Conservation (phyloP, 2,797 vertebrate genomes). For the Muraenolepis orangiensis region DNA sequence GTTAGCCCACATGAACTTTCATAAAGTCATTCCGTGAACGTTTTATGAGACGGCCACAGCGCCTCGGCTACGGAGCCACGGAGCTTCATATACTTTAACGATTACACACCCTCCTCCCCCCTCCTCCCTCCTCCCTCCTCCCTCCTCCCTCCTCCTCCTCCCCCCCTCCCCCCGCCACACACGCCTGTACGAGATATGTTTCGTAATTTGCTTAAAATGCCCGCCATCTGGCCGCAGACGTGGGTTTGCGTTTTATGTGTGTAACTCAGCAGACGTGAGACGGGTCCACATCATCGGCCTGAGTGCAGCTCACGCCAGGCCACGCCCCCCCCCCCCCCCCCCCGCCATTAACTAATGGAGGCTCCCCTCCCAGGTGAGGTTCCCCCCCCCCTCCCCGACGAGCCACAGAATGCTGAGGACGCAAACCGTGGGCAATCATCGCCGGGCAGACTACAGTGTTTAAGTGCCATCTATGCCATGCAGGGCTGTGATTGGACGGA, state of each 20-base stretch:
- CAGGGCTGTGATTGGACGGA: conserved; percentile 10
- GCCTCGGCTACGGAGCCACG: conserved; percentile 41
- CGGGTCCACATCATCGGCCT: conserved; percentile 12
- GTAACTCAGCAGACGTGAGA: conserved; percentile 61
- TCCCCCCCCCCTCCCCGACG: conserved; percentile 30
- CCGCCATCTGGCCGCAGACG: conserved; percentile 59
- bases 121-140: no score
- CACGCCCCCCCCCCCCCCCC: conserved; percentile 63
- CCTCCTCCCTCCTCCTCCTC: conserved; percentile 2
- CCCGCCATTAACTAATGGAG: conserved; percentile 76
- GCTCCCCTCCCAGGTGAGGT: conserved; percentile 65
- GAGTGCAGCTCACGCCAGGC: conserved; percentile 28
- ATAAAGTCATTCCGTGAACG: conserved; percentile 3
- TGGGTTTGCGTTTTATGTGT: conserved; percentile 22
- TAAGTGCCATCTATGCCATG: conserved; percentile 35
- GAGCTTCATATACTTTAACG: conserved; percentile 47
- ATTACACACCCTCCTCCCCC: conserved; percentile 39
- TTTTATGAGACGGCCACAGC: conserved; percentile 1
- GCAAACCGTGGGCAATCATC: conserved; percentile 35
- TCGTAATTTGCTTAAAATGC: conserved; percentile 65
- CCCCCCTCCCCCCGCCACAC: conserved; percentile 11
- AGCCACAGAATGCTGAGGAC: conserved; percentile 39
- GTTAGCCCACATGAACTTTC: conserved; percentile 18
- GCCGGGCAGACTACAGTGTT: conserved; percentile 33
- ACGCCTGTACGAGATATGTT: conserved; percentile 43